Evolutionary conservation across 2,113 vertebrate species (phyloP).

Genomic region (Pleuronectes platessa): DNA sequence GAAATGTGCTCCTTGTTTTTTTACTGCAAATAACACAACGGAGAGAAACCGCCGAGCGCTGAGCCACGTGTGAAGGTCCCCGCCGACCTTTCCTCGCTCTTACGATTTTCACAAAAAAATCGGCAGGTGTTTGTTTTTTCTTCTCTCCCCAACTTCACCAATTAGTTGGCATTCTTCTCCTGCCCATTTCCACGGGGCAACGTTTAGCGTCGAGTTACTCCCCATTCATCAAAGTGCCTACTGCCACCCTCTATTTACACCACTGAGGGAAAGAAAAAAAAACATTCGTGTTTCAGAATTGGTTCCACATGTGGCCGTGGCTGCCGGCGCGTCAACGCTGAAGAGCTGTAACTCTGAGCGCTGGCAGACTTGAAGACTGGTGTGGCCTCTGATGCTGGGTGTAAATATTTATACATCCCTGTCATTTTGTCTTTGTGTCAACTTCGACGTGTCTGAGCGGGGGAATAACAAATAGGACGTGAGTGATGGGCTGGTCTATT

Average conservation of each 20-base stretch:
- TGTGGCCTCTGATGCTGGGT: slow-evolving; percentile 53
- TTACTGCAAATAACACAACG: slow-evolving; percentile 51
- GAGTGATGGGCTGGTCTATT: slow-evolving; percentile 71
- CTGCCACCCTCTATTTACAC: slow-evolving; percentile 58
- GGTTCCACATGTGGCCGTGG: slow-evolving; percentile 72
- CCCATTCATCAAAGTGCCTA: slow-evolving; percentile 42
- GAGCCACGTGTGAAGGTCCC: slow-evolving; percentile 5
- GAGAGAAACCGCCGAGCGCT: slow-evolving; percentile 11
- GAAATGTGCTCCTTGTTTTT: slow-evolving; percentile 34
- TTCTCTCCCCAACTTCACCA: slow-evolving; percentile 42
- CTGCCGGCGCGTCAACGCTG: slow-evolving; percentile 38
- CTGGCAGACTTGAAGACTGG: slow-evolving; percentile 51
- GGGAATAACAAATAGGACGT: slow-evolving; percentile 56
- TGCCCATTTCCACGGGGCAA: slow-evolving; percentile 43
- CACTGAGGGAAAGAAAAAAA: slow-evolving; percentile 51
- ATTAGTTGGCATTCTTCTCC: slow-evolving; percentile 50
- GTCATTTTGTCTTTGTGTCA: slow-evolving; percentile 73
- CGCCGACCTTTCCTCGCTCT: slow-evolving; percentile 28
- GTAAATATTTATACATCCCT: slow-evolving; percentile 77
- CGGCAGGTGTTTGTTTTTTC: slow-evolving; percentile 65
- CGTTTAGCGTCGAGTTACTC: slow-evolving; percentile 52
- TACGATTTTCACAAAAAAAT: slow-evolving; percentile 32
- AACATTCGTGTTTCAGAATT: slow-evolving; percentile 59
- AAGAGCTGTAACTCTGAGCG: slow-evolving; percentile 40
- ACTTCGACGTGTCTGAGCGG: slow-evolving; percentile 52